Evolutionary conservation across 1,140 invertebrate genomes (phyloP), one percentile per base, ranked within the genome.

Genomic region (Lepidurus apus): DNA sequence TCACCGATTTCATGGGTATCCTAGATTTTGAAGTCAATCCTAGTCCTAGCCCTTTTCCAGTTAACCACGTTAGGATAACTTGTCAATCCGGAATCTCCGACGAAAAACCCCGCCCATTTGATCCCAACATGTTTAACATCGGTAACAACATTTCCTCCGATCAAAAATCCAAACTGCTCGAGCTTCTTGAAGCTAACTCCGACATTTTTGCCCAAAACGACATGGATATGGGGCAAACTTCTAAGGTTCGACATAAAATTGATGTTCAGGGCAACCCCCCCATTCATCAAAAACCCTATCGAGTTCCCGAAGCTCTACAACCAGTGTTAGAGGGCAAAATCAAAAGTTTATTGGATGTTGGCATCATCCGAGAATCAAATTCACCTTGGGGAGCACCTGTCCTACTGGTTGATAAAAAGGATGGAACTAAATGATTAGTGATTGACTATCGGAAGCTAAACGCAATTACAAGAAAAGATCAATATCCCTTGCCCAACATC

Each of bases 401-500:
- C 8, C 34, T 74, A 0, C 26, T 74, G 7, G 77, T 74, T 0
- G 0, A 24, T 0, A 74, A 78, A 21, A 78, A 78, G n/a, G 73
- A n/a, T 3, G 53, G 77, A 45, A 43, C 76, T 5, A 76, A 81
- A 10, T 45, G 86, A 7, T 82, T 87, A 42, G 87, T 85, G 79
- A 80, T 87, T 0, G 86, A 88, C 80, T 87, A 82, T 73, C 53
- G 85, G 8, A 17, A 76, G 21, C 74, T 87, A 6, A 88, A 88
- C 81, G n/a, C 34, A 0, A 76, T 83, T 4, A 88, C 85, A 0
- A 83, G 81, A 44, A 76, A 81, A 74, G 85, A 88, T 78, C 79
- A 79, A 24, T 88, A 83, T 80, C 87, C 88, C 0, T 77, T 89
- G 10, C 87, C 87, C 10, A 82, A 82, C 8, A 85, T 88, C n/a